These are phyloP conservation scores for Cnemophilus loriae DNA, from an alignment of 2,113 vertebrate species.

Conservation along the genomic window DNA sequence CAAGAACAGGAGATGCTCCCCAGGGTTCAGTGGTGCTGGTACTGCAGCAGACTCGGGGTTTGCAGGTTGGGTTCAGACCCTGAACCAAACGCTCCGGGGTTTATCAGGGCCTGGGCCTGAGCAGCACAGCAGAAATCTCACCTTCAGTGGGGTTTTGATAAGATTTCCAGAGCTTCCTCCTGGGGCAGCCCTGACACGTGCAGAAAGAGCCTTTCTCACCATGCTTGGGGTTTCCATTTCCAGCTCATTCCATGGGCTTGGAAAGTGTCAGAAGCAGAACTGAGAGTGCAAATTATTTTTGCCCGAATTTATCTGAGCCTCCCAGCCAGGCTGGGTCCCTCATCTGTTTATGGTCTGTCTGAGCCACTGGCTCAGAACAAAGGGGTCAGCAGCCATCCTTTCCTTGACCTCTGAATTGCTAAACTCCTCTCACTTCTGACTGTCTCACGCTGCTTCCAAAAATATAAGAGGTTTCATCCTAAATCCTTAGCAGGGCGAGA, in stretches of 20 bases:
- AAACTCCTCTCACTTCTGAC: background rate
- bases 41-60: accelerated
- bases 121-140: background rate
- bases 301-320: background rate
- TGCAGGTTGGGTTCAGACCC: background rate
- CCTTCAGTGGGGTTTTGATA: background rate
- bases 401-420: background rate
- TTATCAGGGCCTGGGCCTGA: background rate
- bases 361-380: background rate
- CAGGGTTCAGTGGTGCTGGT: accelerated
- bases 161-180: background rate
- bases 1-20: accelerated
- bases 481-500: conserved; percentile 9
- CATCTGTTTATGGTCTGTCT: background rate
- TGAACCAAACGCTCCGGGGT: accelerated
- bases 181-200: background rate
- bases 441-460: background rate
- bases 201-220: background rate
- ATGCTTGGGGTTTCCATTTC: background rate
- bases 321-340: background rate
- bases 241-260: background rate
- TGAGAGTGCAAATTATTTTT: background rate
- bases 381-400: background rate
- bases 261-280: background rate
- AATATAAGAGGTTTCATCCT: background rate